Evolutionary conservation across 2,888 invertebrate species (phyloP), one percentile per base, ranked within the genome.

Genomic region (Cetonia aurata): DNA sequence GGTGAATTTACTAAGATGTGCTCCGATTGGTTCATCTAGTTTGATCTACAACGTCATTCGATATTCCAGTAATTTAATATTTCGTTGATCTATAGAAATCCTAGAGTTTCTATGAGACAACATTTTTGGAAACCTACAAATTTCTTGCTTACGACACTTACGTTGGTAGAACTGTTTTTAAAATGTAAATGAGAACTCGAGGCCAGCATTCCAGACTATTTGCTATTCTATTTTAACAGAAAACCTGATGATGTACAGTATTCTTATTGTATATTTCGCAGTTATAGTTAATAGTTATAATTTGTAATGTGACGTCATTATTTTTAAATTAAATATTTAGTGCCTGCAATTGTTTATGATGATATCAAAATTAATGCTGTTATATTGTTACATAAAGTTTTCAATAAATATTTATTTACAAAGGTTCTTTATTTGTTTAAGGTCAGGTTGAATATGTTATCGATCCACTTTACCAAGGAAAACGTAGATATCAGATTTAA

Each of bases 351-450:
- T 57, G 46, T 67, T 67, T 71, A 37, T 19, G 25, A 59, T 37
- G 8, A 6, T 37, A 37, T 41, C 60, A 52, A 53, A 67, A 68
- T 31, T 46, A 37, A 52, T 48, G 68, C 68, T 71, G 71, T 71
- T 71, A 53, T 57, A 42, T 71, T 71, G 69, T 71, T 71, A 71
- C 55, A 65, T 41, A 62, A 53, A 67, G 56, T 71, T 71, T 71
- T 69, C 71, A 71, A 71, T 71, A 71, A 71, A 71, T 71, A 69
- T 69, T 71, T 69, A 69, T 71, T 71, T 68, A 53, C 41, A 68
- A 71, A 59, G 42, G 25, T 55, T 65, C 15, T 8, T 12, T 66
- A n/a, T 50, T 60, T 69, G 12, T 42, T 60, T 33, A n/a, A 37
- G 3, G 25, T 25, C 4, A 25, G 4, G 25, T 1, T 25, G 25